Base-by-base conservation (phyloP, 2,113 vertebrate genomes). In the Emberiza fucata region DNA sequence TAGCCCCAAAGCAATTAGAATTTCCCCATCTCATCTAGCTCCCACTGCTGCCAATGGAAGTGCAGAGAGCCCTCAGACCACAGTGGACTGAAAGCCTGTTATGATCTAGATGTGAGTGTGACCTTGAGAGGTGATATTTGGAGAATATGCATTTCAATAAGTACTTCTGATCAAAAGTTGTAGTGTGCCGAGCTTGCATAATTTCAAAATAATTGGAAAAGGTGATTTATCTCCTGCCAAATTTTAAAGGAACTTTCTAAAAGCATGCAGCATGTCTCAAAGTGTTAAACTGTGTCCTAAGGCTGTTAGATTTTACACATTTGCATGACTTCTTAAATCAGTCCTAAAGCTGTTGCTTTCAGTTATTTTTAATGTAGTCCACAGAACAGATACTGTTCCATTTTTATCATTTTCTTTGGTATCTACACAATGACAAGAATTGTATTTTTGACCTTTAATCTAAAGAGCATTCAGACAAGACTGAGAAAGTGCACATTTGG, bases 291-390 rank as follows among this genome's bases (percentile, higher is more conserved):
- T 87, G 64, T 97, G 94, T 95, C 95, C 94, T 92, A 96, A 96
- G 96, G 92, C 96, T 98, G 94, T 95, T 97, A 90, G 59, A 91
- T 96, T 97, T 97, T 95, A 97, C 96, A 97, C 86, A 95, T 96
- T 96, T 97, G 91, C 96, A 96, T 94, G 88, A 94, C 66, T 97
- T 92, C 81, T 95, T 39, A 93, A 95, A 97, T 97, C 94, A 92
- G 94, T 96, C 78, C 77, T 91, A 92, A 91, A 88, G 86, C 81
- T 79, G 91, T 95, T 94, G 88, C 75, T 88, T 92, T 96, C 2
- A 4, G 85, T 92, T 96, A 91, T 96, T 96, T 95, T 95, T 94
- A 95, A 97, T 88, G 59, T 61, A 78, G 84, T 85, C 88, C 94
- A n/a, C 92, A 92, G 84, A 96, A 95, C 61, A 71, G 59, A 84